Conservation (phyloP, 2,888 invertebrate species). For the Polyommatus iphigenia region DNA sequence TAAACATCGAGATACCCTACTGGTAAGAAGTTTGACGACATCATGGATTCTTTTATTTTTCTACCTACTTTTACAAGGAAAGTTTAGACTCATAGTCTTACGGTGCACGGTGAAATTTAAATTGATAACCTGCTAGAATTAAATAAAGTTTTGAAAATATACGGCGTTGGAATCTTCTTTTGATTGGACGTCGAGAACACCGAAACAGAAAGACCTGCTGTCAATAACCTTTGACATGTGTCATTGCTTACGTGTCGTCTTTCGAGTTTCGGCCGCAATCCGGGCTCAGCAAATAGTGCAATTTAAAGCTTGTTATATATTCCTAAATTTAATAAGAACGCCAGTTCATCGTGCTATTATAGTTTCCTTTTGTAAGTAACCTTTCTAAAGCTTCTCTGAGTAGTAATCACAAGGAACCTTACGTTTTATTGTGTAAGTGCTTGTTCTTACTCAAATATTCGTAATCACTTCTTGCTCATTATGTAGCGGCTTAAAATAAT, state of each 20-base stretch:
- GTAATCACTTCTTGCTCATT: conserved; percentile 9
- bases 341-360: not conserved
- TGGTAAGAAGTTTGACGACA: not conserved
- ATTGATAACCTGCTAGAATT: not conserved
- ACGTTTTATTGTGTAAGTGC: not conserved
- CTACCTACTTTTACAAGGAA: not conserved
- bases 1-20: not conserved
- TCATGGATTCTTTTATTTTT: not conserved
- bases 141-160: not conserved
- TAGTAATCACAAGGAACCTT: not conserved
- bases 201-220: conserved; percentile 56
- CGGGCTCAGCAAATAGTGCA: conserved; percentile 30
- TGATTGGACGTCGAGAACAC: conserved; percentile 33
- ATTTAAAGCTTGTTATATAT: not conserved
- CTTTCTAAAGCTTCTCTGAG: not conserved
- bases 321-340: not conserved
- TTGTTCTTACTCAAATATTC: not conserved
- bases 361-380: conserved; percentile 7
- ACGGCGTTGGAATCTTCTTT: not conserved
- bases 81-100: not conserved
- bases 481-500: conserved; percentile 29
- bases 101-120: not conserved
- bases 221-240: conserved; percentile 81
- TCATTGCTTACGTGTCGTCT: conserved; percentile 79
- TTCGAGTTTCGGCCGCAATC: conserved; percentile 37